Conservation (phyloP, 2,888 invertebrate genomes). For the Amblyteles armatorius region DNA sequence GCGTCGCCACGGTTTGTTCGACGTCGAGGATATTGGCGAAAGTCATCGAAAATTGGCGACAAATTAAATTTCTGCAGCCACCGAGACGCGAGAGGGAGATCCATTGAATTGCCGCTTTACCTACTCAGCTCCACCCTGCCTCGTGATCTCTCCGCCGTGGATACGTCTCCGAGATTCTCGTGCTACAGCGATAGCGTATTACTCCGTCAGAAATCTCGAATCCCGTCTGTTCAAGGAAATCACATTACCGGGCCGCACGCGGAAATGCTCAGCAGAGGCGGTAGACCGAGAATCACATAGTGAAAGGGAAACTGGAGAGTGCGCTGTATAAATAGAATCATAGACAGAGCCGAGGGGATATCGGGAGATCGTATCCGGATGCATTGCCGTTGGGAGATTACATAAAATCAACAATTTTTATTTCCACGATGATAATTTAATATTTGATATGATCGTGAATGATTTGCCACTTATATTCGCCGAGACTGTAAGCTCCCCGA, state of each 20-base stretch:
- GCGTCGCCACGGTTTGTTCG: not conserved
- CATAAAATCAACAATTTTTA: slow-evolving; percentile 20
- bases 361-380: slow-evolving; percentile 15
- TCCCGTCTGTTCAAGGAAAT: slow-evolving; percentile 49
- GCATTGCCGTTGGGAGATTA: not conserved
- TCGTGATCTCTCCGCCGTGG: not conserved
- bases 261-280: slow-evolving; percentile 38
- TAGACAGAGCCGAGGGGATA: not conserved
- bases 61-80: slow-evolving; percentile 25
- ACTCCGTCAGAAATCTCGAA: slow-evolving; percentile 46
- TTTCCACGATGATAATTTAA: not conserved
- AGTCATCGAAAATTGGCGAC: slow-evolving; percentile 29
- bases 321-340: not conserved
- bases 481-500: not conserved
- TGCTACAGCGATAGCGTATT: not conserved
- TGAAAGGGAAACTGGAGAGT: slow-evolving; percentile 6
- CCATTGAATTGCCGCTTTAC: slow-evolving; percentile 33
- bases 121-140: slow-evolving; percentile 6
- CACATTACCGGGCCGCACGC: slow-evolving; percentile 46
- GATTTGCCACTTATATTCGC: not conserved
- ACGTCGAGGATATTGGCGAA: not conserved
- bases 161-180: slow-evolving; percentile 26
- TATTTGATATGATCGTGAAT: not conserved
- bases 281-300: not conserved
- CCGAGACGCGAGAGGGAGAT: slow-evolving; percentile 10